Percentiles rank a stretch among this genome's conserved stretches.
Conservation (phyloP, 2,113 vertebrate species). For the Hoplias malabaricus region DNA sequence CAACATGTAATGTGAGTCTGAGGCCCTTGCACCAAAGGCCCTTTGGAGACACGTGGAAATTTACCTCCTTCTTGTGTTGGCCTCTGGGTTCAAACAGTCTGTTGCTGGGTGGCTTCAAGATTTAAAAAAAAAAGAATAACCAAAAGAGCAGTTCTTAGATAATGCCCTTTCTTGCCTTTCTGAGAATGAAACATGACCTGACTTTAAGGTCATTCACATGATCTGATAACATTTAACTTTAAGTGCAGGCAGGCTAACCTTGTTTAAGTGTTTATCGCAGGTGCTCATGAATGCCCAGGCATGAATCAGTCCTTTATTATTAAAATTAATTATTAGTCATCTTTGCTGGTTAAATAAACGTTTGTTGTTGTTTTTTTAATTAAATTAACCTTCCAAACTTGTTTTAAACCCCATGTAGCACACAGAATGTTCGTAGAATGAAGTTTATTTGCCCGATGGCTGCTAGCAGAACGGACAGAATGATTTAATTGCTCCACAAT, state of each 20-base stretch:
- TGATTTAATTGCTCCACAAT: too few species aligned
- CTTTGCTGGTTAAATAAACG: neutral
- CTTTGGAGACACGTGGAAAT: conserved; percentile 42
- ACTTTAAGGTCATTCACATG: conserved; percentile 11
- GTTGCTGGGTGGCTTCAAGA: conserved; percentile 35
- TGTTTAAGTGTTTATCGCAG: neutral
- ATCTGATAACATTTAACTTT: conserved; percentile 34
- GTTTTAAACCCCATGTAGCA: too few species aligned
- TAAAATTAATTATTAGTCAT: neutral
- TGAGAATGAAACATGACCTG: conserved; percentile 30
- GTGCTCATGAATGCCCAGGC: neutral
- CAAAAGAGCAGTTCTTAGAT: conserved; percentile 11
- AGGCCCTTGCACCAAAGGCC: conserved; percentile 27
- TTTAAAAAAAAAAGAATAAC: neutral
- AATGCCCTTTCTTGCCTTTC: conserved; percentile 16
- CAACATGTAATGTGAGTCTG: conserved; percentile 53
- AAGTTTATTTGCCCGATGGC: too few species aligned
- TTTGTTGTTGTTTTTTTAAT: too few species aligned
- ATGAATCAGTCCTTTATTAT: neutral
- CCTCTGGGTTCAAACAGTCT: conserved; percentile 47
- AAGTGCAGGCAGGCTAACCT: neutral
- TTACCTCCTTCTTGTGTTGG: conserved; percentile 29
- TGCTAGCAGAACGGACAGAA: too few species aligned
- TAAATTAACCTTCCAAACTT: too few species aligned
- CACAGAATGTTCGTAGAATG: too few species aligned